A percentile compares a stretch with the other conserved stretches of the same genome.
Evolutionary conservation across 64 coral and sea anemone species (phyloP).

Genomic region (Anthopleura sola): DNA sequence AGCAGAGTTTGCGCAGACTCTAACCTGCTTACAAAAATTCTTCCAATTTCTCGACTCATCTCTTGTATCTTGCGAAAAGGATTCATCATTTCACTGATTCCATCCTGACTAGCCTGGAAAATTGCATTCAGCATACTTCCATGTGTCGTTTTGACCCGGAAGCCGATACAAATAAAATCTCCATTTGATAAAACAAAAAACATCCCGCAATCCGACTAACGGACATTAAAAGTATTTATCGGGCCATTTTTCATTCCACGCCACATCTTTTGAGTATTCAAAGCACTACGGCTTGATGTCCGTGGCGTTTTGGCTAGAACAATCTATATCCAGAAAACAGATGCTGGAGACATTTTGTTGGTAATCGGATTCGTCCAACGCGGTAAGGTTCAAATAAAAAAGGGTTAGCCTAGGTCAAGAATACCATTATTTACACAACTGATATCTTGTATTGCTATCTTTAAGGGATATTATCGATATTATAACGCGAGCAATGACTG

Average conservation of each 20-base stretch:
- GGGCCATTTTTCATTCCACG: too few relatives aligned
- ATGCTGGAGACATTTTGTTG: not conserved
- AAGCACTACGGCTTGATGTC: not conserved
- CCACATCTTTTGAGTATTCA: too few relatives aligned
- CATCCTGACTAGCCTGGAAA: not conserved
- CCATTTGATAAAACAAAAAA: not conserved
- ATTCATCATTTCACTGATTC: not conserved
- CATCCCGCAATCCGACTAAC: not conserved
- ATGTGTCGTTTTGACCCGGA: not conserved
- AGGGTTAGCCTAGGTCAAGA: not conserved
- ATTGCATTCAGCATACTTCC: not conserved
- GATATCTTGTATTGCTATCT: not conserved
- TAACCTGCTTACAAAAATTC: too few relatives aligned
- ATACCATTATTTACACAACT: not conserved
- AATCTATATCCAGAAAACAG: not conserved
- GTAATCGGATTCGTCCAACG: not conserved
- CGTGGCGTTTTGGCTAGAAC: not conserved
- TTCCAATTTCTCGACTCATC: too few relatives aligned
- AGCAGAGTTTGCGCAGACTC: too few relatives aligned
- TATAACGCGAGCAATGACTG: not conserved
- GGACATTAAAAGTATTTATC: not conserved
- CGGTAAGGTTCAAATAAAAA: conserved; percentile 2
- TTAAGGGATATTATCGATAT: not conserved
- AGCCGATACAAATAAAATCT: not conserved
- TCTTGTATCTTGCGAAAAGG: not conserved